A percentile compares a stretch with the other conserved stretches of the same genome.
Evolutionary conservation across 1,140 invertebrate genomes (phyloP).

Genomic region (Pseudomyrmex pallidus): DNA sequence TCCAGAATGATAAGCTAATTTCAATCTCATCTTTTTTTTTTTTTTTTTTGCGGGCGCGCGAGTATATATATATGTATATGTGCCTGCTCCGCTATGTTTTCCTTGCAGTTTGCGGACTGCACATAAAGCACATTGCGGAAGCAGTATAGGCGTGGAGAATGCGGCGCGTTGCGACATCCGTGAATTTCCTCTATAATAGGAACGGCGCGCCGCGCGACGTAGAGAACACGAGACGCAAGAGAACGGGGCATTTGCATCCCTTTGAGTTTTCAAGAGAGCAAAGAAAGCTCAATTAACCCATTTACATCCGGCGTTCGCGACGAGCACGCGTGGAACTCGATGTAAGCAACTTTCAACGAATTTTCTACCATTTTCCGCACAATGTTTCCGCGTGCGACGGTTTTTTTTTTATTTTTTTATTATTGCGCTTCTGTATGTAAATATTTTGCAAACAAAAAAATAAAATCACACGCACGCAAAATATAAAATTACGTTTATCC

Average conservation of each 20-base stretch:
- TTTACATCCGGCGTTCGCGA: constrained; percentile 7
- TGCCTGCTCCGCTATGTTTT: background rate
- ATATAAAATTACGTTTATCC: too few relatives aligned
- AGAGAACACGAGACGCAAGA: background rate
- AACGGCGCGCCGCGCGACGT: background rate
- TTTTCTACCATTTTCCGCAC: background rate
- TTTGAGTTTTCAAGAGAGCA: constrained; percentile 32
- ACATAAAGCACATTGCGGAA: background rate
- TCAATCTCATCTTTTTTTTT: constrained; percentile 31
- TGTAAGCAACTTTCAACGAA: background rate
- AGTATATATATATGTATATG: too few relatives aligned
- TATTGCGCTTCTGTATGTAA: background rate
- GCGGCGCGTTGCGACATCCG: constrained; percentile 15
- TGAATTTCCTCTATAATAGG: constrained; percentile 35
- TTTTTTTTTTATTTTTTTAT: too few relatives aligned
- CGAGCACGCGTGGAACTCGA: background rate
- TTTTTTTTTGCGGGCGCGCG: background rate
- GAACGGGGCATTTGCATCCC: constrained; percentile 21
- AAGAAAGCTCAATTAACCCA: constrained; percentile 43
- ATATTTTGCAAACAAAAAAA: background rate
- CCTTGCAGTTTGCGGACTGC: background rate
- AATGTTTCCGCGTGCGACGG: background rate
- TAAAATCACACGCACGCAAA: background rate
- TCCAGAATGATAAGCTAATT: constrained; percentile 41
- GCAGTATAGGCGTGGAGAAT: background rate